phyloP scores from a whole-genome alignment of 1,140 invertebrate genomes.

The Anastatus disparis region DNA sequence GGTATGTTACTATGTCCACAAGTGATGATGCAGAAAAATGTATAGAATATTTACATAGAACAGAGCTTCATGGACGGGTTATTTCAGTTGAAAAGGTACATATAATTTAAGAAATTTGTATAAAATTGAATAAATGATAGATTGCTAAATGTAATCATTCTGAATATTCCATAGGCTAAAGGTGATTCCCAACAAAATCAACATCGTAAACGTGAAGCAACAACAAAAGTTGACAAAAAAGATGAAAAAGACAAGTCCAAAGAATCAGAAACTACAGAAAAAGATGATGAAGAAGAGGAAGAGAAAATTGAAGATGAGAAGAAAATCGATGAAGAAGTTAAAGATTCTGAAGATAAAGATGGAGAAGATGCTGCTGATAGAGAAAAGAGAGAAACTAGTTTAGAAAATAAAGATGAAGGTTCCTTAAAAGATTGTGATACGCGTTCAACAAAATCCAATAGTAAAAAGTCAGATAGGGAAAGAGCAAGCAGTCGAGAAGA shows the following conservation, averaged over 20 bases:
- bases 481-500: slow-evolving; percentile 58
- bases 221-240: slow-evolving; percentile 60
- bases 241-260: slow-evolving; percentile 64
- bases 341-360: slow-evolving; percentile 55
- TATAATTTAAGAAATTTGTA: background rate
- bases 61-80: slow-evolving; percentile 91
- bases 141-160: background rate
- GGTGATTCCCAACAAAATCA: slow-evolving; percentile 63
- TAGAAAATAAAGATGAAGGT: slow-evolving; percentile 58
- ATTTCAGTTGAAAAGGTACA: slow-evolving; percentile 91
- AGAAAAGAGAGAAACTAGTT: slow-evolving; percentile 51
- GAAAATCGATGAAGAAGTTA: slow-evolving; percentile 60
- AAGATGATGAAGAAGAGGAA: slow-evolving; percentile 50
- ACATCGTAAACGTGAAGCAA: slow-evolving; percentile 61
- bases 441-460: slow-evolving; percentile 61
- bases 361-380: background rate
- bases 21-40: slow-evolving; percentile 89
- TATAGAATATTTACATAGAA: slow-evolving; percentile 88
- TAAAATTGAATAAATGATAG: background rate
- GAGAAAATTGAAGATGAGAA: slow-evolving; percentile 59
- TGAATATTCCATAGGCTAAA: slow-evolving; percentile 52
- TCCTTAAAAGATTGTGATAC: slow-evolving; percentile 59
- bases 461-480: slow-evolving; percentile 63
- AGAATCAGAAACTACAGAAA: slow-evolving; percentile 42
- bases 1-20: slow-evolving; percentile 93